Evolutionary conservation across 2,797 vertebrate species (phyloP), one percentile per base, ranked within the genome.

Genomic region (Lacerta bilineata): DNA sequence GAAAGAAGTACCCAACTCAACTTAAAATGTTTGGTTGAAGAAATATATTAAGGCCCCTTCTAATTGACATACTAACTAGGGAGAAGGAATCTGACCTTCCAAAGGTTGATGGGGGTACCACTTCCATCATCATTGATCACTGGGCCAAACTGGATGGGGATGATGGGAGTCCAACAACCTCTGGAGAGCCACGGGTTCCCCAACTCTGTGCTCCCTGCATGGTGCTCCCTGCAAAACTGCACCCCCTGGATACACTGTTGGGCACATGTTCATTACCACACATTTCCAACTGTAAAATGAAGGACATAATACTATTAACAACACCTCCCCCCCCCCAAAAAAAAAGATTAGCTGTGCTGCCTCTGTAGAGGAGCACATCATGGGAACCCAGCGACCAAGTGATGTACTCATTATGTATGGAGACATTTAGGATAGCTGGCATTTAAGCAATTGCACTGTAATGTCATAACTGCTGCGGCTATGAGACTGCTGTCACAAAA

Each of bases 31-130:
- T n/a, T 17, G 25, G 68, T 23, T 83, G 13, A 85, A n/a, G 59
- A 29, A 17, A 90, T 0, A 20, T 8, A 3, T 17, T 15, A 80
- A 92, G 84, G 91, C 87, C 61, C 78, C n/a, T 72, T 79, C 66
- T 46, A 0, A 25, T 13, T 13, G 85, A 75, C 74, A 61, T 85
- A 46, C 80, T 59, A 36, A 36, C 36, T 13, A 36, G 20, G 15
- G 17, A 74, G 18, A 20, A 33, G 17, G 36, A 20, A 39, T 18
- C 17, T 74, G n/a, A 33, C 36, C 72, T 36, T 74, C 36, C 17
- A 27, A 20, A 64, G 61, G 72, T 8, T 71, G 33, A 7, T 20
- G 5, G 36, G 17, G 17, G 33, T 36, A 17, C 20, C 17, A 36
- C 27, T 20, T 17, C 20, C 71, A 74, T 7, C 11, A 20, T 39